These are phyloP conservation scores for Iphiclides podalirius DNA, from an alignment of 2,888 invertebrate genomes.

Conservation along the genomic window DNA sequence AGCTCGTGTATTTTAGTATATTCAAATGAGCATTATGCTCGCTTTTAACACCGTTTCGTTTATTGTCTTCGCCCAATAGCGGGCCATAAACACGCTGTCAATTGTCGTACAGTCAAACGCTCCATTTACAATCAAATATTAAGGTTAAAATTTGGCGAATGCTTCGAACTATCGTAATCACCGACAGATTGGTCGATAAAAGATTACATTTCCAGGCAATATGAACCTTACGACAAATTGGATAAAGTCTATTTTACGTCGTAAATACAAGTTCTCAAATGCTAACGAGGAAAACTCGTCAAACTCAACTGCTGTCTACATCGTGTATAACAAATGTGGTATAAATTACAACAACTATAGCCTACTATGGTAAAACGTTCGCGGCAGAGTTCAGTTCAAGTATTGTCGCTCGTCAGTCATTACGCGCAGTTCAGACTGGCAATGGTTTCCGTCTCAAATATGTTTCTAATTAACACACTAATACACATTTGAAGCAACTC, in stretches of 20 bases:
- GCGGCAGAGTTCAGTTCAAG: constrained; percentile 60
- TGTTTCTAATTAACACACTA: too few relatives aligned
- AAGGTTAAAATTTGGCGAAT: neutral
- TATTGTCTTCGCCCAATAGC: too few relatives aligned
- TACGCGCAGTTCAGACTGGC: too few relatives aligned
- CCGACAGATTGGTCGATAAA: neutral
- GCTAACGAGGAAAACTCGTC: constrained; percentile 49
- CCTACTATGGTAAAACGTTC: constrained; percentile 25
- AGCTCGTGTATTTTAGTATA: too few relatives aligned
- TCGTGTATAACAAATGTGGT: constrained; percentile 23
- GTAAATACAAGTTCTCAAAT: constrained; percentile 51
- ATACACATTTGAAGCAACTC: too few relatives aligned
- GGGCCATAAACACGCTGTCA: too few relatives aligned
- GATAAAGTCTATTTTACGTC: constrained; percentile 24
- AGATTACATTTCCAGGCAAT: neutral
- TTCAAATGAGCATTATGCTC: too few relatives aligned
- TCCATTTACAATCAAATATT: neutral
- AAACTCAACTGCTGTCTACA: constrained; percentile 38
- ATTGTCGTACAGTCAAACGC: constrained; percentile 6
- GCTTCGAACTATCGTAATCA: constrained; percentile 1
- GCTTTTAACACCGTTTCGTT: too few relatives aligned
- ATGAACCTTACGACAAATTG: constrained; percentile 17
- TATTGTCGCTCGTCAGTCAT: constrained; percentile 75
- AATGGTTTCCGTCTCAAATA: too few relatives aligned
- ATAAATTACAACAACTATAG: constrained; percentile 26